Conservation (phyloP, 1,140 invertebrate genomes). For the Microplitis demolitor region DNA sequence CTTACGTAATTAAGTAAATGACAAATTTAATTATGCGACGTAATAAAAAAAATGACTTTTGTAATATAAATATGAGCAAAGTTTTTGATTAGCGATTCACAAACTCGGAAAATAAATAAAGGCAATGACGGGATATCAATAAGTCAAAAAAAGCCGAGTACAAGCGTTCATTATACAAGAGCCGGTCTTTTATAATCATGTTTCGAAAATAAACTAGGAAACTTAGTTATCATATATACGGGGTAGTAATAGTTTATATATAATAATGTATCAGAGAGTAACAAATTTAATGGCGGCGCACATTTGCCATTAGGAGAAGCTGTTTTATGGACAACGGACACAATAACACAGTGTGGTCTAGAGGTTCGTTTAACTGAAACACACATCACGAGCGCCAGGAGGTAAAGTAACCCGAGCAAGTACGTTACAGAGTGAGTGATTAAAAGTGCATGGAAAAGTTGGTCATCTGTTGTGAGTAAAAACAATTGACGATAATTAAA, state of each 20-base stretch:
- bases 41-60: too few species aligned
- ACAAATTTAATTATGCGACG: too few species aligned
- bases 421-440: neutral
- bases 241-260: constrained; percentile 19
- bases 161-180: too few species aligned
- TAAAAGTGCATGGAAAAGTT: neutral
- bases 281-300: constrained; percentile 20
- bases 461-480: too few species aligned
- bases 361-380: neutral
- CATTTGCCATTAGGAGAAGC: constrained; percentile 1
- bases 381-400: neutral
- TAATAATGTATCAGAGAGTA: neutral
- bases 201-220: constrained; percentile 32
- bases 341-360: neutral
- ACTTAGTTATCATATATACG: constrained; percentile 27
- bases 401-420: neutral
- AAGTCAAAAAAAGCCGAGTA: too few species aligned
- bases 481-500: too few species aligned
- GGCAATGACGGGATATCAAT: too few species aligned
- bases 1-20: too few species aligned
- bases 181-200: constrained; percentile 16
- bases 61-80: too few species aligned
- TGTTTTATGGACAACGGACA: neutral
- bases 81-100: too few species aligned
- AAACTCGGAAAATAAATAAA: too few species aligned